phyloP scores from a whole-genome alignment of 64 coral and sea anemone genomes.

The Catalaphyllia jardinei region DNA sequence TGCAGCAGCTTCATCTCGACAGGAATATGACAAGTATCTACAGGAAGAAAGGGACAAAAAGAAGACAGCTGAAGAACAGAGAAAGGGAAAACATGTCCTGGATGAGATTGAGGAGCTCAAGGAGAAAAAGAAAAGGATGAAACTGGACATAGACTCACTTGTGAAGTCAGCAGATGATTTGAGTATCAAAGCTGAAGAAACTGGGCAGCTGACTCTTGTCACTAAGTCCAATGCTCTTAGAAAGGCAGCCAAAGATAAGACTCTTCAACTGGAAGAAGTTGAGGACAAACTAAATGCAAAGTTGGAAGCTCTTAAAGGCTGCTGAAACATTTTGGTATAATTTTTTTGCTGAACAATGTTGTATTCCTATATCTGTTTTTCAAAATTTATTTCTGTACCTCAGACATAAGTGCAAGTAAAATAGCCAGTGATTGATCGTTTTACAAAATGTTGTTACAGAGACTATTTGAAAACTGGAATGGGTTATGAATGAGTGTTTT shows the following conservation, averaged over 20 bases:
- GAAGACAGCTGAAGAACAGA: neutral
- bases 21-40: slow-evolving; percentile 5
- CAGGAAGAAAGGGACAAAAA: neutral
- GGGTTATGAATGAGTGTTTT: no score
- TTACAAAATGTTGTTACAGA: no score
- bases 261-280: slow-evolving; percentile 24
- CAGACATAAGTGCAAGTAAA: no score
- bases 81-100: neutral
- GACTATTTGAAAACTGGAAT: no score
- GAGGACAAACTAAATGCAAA: slow-evolving; percentile 34
- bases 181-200: neutral
- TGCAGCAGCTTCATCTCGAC: slow-evolving; percentile 1
- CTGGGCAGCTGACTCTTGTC: neutral
- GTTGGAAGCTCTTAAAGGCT: slow-evolving; percentile 24
- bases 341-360: neutral
- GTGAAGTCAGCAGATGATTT: slow-evolving; percentile 35
- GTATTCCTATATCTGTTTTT: neutral
- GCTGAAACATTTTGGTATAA: slow-evolving; percentile 19
- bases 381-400: no score
- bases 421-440: no score
- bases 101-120: slow-evolving; percentile 21
- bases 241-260: no score
- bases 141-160: slow-evolving; percentile 26
- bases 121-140: slow-evolving; percentile 17
- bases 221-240: no score